These are phyloP conservation scores for Hirudo medicinalis DNA, from an alignment of 1,140 invertebrate genomes.

Conservation along the genomic window DNA sequence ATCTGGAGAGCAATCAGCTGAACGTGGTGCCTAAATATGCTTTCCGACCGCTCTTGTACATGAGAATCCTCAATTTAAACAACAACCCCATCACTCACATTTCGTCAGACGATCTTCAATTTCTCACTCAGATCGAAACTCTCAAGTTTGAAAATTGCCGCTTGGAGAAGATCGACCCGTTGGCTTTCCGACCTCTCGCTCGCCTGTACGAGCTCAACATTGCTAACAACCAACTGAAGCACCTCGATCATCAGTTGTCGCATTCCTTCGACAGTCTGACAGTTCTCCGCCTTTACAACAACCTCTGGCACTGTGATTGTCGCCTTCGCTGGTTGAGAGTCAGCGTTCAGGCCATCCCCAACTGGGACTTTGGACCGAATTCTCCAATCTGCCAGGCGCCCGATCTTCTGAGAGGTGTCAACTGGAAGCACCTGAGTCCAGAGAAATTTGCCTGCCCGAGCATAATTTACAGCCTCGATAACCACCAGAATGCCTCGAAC, in stretches of 20 bases:
- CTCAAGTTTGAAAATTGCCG: slow-evolving; percentile 25
- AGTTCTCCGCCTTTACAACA: slow-evolving; percentile 29
- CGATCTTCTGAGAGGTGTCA: slow-evolving; percentile 14
- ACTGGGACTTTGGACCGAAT: slow-evolving; percentile 23
- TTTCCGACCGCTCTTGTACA: slow-evolving; percentile 25
- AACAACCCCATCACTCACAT: slow-evolving; percentile 30
- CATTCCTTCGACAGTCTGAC: slow-evolving; percentile 10
- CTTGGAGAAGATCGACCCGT: slow-evolving; percentile 16
- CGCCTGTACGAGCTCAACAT: slow-evolving; percentile 25
- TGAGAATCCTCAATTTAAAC: slow-evolving; percentile 28
- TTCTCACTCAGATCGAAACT: slow-evolving; percentile 27
- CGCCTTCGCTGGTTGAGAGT: slow-evolving; percentile 29
- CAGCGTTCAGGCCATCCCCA: slow-evolving; percentile 6
- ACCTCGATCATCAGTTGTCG: slow-evolving; percentile 19
- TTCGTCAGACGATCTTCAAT: slow-evolving; percentile 27
- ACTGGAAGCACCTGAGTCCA: slow-evolving; percentile 12
- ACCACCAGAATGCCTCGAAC: slow-evolving; percentile 13
- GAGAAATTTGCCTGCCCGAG: slow-evolving; percentile 21
- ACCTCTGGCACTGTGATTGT: slow-evolving; percentile 36
- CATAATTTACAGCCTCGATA: neutral
- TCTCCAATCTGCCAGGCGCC: slow-evolving; percentile 17
- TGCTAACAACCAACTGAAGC: slow-evolving; percentile 30
- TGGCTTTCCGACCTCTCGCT: slow-evolving; percentile 11
- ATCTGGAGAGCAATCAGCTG: slow-evolving; percentile 33
- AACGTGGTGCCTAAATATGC: slow-evolving; percentile 26